A percentile compares a stretch with the other conserved stretches of the same genome.
phyloP scores from a whole-genome alignment of 64 coral and sea anemone genomes.

The Hydrozoanthus tunicans region DNA sequence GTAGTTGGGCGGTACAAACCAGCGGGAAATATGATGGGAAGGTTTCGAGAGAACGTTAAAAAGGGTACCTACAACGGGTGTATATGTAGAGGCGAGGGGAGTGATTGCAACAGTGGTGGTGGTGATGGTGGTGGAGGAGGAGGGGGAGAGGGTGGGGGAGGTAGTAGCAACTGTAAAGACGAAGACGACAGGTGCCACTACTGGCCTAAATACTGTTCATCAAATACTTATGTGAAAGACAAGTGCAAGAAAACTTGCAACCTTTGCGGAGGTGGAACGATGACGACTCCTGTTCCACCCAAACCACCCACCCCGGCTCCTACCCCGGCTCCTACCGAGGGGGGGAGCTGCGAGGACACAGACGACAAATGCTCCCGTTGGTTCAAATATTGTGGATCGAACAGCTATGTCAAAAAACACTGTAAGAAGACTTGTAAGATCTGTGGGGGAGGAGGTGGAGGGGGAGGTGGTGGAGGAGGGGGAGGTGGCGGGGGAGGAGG shows the following conservation, averaged over 20 bases:
- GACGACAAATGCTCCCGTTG: neutral
- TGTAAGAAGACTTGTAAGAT: slow-evolving; percentile 26
- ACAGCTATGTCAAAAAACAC: neutral
- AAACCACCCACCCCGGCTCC: slow-evolving; percentile 3
- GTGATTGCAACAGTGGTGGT: slow-evolving; percentile 43
- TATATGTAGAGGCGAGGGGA: slow-evolving; percentile 57
- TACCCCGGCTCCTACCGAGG: neutral
- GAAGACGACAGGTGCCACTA: slow-evolving; percentile 10
- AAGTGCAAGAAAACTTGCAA: slow-evolving; percentile 36
- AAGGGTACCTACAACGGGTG: slow-evolving; percentile 67
- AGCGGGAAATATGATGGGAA: slow-evolving; percentile 73
- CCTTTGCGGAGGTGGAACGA: neutral
- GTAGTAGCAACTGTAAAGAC: neutral
- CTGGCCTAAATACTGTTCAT: slow-evolving; percentile 12
- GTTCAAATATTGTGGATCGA: neutral
- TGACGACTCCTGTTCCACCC: neutral
- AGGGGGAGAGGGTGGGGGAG: neutral
- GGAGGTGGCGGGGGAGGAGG: slow-evolving; percentile 37
- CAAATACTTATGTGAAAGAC: neutral
- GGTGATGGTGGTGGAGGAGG: neutral
- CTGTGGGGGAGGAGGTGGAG: neutral
- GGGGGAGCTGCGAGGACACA: neutral
- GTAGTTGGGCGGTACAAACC: slow-evolving; percentile 76
- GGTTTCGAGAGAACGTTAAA: slow-evolving; percentile 56
- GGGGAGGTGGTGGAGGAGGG: neutral